A percentile compares a stretch with the other conserved stretches of the same genome.
Evolutionary conservation across 2,113 vertebrate species (phyloP).

Genomic region (Corynorhinus townsendii): DNA sequence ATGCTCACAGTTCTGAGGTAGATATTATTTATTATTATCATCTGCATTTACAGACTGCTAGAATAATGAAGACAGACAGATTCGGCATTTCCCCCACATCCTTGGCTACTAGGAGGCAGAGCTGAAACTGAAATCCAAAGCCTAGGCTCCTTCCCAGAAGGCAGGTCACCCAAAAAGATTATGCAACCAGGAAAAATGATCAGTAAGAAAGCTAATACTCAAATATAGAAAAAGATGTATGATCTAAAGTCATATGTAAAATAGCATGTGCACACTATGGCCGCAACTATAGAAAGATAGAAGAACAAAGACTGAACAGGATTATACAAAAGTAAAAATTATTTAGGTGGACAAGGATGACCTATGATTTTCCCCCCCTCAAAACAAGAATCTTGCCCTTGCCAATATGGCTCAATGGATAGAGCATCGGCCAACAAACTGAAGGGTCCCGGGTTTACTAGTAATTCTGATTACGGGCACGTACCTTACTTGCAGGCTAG

Average conservation of each 20-base stretch:
- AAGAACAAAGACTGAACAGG: neutral
- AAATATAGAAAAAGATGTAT: neutral
- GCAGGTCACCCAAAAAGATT: neutral
- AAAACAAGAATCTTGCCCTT: neutral
- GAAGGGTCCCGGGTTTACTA: too few species aligned
- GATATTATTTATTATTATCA: neutral
- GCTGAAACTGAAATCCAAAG: neutral
- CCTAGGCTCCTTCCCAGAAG: neutral
- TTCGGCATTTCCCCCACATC: neutral
- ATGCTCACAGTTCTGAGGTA: neutral
- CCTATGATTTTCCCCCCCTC: neutral
- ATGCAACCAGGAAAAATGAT: neutral
- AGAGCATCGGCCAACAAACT: too few species aligned
- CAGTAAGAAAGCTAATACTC: neutral
- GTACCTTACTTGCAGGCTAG: too few species aligned
- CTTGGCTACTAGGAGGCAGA: neutral
- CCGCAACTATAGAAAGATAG: neutral
- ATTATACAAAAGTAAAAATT: neutral
- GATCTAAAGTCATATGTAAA: neutral
- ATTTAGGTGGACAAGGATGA: neutral
- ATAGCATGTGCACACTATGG: neutral
- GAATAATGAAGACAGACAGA: neutral
- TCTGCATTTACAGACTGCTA: neutral
- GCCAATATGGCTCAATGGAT: too few species aligned
- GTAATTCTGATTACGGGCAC: too few species aligned